These are phyloP conservation scores for Coranthus polyacanthus DNA, from an alignment of 2,797 vertebrate species.

Conservation along the genomic window DNA sequence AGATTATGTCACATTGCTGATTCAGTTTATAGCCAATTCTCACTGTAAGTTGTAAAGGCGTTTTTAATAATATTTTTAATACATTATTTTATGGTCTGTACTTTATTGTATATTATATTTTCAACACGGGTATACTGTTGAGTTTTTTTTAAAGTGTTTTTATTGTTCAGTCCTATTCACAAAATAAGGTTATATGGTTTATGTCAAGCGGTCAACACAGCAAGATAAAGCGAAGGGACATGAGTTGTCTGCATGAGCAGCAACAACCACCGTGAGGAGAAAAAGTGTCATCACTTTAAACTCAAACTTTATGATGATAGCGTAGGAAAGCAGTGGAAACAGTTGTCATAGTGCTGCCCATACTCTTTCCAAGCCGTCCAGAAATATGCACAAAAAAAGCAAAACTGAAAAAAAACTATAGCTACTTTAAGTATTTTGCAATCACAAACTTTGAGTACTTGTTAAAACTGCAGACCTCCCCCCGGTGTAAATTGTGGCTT, in stretches of 20 bases:
- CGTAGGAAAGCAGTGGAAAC: neutral
- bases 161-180: slow-evolving; percentile 5
- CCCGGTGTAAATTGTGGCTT: slow-evolving; percentile 50
- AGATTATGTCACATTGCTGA: too few species aligned
- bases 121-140: neutral
- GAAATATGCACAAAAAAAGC: neutral
- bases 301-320: neutral
- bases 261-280: neutral
- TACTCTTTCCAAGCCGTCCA: neutral
- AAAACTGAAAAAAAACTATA: neutral
- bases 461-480: slow-evolving; percentile 37
- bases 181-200: slow-evolving; percentile 13
- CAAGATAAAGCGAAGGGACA: neutral
- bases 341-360: neutral
- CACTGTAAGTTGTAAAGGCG: neutral
- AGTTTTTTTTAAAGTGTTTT: neutral
- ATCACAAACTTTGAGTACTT: slow-evolving; percentile 17
- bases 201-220: neutral
- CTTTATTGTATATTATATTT: neutral
- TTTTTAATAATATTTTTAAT: slow-evolving; percentile 1
- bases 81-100: slow-evolving; percentile 2
- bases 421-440: slow-evolving; percentile 1
- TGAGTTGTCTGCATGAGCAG: neutral
- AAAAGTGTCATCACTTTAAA: neutral
- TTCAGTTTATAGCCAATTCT: neutral